Conservation (phyloP, 2,797 vertebrate species). For the Chaetophractus vellerosus region DNA sequence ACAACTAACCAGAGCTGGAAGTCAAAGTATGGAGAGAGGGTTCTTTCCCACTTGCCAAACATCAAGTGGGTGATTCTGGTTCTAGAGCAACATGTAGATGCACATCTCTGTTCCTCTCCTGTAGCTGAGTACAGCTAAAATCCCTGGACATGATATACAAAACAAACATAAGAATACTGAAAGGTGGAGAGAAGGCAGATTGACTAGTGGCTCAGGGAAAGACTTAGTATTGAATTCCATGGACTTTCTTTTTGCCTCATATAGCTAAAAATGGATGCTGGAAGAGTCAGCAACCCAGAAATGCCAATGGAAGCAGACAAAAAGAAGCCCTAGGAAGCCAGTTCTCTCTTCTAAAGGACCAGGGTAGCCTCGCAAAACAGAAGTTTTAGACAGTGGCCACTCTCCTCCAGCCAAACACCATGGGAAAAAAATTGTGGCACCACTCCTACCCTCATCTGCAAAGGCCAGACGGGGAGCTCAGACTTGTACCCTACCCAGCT, state of each 20-base stretch:
- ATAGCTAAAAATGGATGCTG: not conserved
- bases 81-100: not conserved
- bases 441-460: not conserved
- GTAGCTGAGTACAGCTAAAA: not conserved
- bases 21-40: not conserved
- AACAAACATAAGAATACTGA: not conserved
- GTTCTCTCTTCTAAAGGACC: not conserved
- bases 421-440: not conserved
- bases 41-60: not conserved
- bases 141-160: not conserved
- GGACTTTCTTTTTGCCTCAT: not conserved
- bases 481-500: not conserved
- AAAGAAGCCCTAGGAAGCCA: not conserved
- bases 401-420: not conserved
- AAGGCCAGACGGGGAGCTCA: not conserved
- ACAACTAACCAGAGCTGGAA: not conserved
- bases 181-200: not conserved
- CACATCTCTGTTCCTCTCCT: not conserved
- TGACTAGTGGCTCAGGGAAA: not conserved
- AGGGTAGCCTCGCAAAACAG: not conserved
- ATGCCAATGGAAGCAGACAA: not conserved
- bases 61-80: not conserved
- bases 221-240: not conserved
- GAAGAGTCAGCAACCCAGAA: slow-evolving; percentile 10
- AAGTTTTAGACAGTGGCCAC: not conserved